A percentile compares a stretch with the other conserved stretches of the same genome.
phyloP scores from a whole-genome alignment of 2,113 vertebrate genomes.

The Genyomyrus donnyi region DNA sequence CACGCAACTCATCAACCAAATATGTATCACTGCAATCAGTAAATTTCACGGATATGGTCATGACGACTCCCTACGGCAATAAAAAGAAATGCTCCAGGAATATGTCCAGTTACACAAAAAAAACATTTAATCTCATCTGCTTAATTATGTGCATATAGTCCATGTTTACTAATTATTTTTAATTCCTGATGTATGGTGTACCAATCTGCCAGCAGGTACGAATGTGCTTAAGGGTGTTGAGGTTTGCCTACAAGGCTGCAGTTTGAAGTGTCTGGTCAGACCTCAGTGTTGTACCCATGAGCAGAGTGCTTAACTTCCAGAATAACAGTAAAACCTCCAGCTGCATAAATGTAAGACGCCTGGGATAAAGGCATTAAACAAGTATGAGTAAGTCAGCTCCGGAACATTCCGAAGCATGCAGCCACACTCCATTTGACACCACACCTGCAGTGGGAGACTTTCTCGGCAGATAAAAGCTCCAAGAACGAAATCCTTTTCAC shows the following conservation, averaged over 20 bases:
- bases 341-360: neutral
- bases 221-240: neutral
- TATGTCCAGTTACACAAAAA: neutral
- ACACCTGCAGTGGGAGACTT: neutral
- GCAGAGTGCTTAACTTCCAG: neutral
- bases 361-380: neutral
- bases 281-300: neutral
- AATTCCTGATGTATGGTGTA: neutral
- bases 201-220: neutral
- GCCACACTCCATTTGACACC: neutral
- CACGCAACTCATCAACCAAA: neutral
- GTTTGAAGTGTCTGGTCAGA: neutral
- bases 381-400: constrained; percentile 16
- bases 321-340: neutral
- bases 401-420: neutral
- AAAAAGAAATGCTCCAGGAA: neutral
- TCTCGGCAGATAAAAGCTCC: neutral
- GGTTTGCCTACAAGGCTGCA: neutral
- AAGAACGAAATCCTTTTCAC: neutral
- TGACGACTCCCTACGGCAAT: neutral
- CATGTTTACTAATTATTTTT: neutral
- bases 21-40: neutral
- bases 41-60: neutral
- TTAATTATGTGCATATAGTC: neutral
- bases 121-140: neutral